Base-by-base conservation (phyloP, 1,140 invertebrate genomes). In the Phymorhynchus buccinoides region DNA sequence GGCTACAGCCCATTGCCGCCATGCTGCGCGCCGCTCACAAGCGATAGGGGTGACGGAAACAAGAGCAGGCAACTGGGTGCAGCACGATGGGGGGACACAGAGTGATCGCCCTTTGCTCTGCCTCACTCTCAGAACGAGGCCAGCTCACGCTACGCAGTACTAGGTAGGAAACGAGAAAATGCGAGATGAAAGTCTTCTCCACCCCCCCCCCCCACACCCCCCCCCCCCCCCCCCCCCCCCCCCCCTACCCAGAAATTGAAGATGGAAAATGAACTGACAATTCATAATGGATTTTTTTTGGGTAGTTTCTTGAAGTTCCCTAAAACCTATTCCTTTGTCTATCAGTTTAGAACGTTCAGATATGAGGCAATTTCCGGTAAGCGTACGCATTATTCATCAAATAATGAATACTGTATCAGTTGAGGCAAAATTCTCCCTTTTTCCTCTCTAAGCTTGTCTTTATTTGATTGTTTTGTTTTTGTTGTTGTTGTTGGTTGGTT, bases 261-360 rank as follows among this genome's bases (percentile, higher is more conserved):
- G 73, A 75, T 22, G 73, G 73, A 75, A 75, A 75, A 75, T 75
- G 73, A 75, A 75, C 73, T 75, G 73, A 75, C 73, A 75, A 41
- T 75, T 75, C 42, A 3, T 75, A 37, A 75, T 75, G 73, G 37
- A 35, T 41, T 75, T 41, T 75, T 39, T 75, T 41, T 62, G 56
- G 56, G 56, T 16, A 18, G 0, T n/a, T n/a, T n/a, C n/a, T 14
- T 62, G 12, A 27, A 18, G 22, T 62, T 62, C 56, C n/a, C 6
- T 62, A 27, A 27, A 27, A 4, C 12, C n/a, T 62, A 27, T 27
- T 62, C 7, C n/a, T 22, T 22, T 18, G 7, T 18, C 44, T 18
- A 6, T 18, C 44, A 6, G 7, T 18, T 18, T 18, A 48, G 7
- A 48, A 3, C 18, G 16, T 62, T 22, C 56, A n/a, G n/a, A n/a